Percentiles rank a stretch among this genome's conserved stretches.
These are phyloP conservation scores for Folsomia candida DNA, from an alignment of 2,888 invertebrate species.

Conservation along the genomic window DNA sequence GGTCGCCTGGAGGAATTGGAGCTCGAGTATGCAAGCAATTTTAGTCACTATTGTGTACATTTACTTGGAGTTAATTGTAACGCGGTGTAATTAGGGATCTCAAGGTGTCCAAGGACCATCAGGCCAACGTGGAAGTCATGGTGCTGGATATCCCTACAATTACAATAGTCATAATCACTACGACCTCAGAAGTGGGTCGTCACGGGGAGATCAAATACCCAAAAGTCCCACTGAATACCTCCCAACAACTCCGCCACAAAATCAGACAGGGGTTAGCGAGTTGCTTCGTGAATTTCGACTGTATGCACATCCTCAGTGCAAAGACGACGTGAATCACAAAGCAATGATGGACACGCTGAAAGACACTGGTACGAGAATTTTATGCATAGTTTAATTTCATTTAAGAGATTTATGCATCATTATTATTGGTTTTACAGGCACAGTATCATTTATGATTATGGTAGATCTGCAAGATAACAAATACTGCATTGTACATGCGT, in stretches of 20 bases:
- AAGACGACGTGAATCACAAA: conserved; percentile 36
- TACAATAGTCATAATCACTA: conserved; percentile 1
- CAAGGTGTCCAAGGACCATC: conserved; percentile 21
- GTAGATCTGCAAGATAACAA: conserved; percentile 38
- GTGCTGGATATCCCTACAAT: not conserved
- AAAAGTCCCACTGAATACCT: not conserved
- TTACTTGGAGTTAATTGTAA: too few relatives aligned
- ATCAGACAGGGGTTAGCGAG: conserved; percentile 17
- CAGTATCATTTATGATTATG: conserved; percentile 42
- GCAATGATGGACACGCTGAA: conserved; percentile 31
- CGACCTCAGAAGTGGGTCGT: conserved; percentile 5
- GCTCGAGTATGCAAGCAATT: not conserved
- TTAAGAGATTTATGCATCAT: too few relatives aligned
- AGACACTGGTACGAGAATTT: conserved; percentile 33
- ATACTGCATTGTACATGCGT: conserved; percentile 43
- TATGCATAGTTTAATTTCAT: too few relatives aligned
- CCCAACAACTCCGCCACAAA: not conserved
- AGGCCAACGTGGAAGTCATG: conserved; percentile 16
- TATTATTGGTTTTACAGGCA: too few relatives aligned
- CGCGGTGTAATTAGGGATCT: conserved; percentile 12
- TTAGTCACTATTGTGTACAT: conserved; percentile 21
- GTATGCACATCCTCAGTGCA: conserved; percentile 37
- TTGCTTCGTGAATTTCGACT: conserved; percentile 30
- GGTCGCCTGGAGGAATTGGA: not conserved
- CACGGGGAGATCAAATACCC: conserved; percentile 26